Evolutionary conservation across 2,113 vertebrate genomes (phyloP).

Genomic region (Coryphaenoides rupestris): DNA sequence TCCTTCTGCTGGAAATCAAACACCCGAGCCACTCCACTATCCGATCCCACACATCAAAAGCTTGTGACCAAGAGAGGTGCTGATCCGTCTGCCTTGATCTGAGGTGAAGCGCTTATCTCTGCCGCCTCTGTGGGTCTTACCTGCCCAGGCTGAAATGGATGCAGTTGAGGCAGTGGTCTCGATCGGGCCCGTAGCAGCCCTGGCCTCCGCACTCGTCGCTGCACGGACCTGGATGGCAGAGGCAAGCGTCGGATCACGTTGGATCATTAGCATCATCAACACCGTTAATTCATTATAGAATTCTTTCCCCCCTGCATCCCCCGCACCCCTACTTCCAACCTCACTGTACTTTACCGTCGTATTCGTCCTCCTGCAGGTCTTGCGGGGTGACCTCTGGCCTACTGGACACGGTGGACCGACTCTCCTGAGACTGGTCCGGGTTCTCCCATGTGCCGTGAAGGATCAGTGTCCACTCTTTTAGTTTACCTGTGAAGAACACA

Average conservation of each 20-base stretch:
- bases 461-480: slow-evolving; percentile 81
- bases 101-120: too few relatives aligned
- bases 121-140: slow-evolving; percentile 56
- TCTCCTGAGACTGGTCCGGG: slow-evolving; percentile 64
- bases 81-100: too few relatives aligned
- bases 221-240: slow-evolving; percentile 74
- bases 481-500: slow-evolving; percentile 1
- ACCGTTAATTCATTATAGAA: background rate
- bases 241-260: background rate
- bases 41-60: too few relatives aligned
- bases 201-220: slow-evolving; percentile 84
- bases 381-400: slow-evolving; percentile 70
- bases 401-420: slow-evolving; percentile 61
- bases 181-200: slow-evolving; percentile 81
- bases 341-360: slow-evolving; percentile 76
- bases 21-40: too few relatives aligned
- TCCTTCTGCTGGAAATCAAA: too few relatives aligned
- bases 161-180: slow-evolving; percentile 88
- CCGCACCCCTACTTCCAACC: too few relatives aligned
- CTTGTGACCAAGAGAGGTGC: too few relatives aligned
- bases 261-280: too few relatives aligned
- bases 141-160: slow-evolving; percentile 89
- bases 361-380: slow-evolving; percentile 73
- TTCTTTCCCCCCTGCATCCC: too few relatives aligned
- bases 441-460: slow-evolving; percentile 82